Evolutionary conservation across 1,140 invertebrate genomes (phyloP).

Genomic region (Probaryconus sp.): DNA sequence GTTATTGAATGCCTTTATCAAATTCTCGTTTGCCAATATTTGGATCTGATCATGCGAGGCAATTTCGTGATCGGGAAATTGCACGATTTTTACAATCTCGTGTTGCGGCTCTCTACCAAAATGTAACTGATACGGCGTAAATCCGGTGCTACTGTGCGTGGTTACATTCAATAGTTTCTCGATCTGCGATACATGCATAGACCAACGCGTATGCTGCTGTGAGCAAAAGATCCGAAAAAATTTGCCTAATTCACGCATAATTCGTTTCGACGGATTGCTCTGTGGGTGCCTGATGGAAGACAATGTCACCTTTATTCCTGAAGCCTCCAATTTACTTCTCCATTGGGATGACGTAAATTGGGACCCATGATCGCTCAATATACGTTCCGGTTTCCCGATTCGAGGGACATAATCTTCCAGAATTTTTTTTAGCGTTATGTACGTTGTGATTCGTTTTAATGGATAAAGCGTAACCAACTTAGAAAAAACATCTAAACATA

Average conservation of each 20-base stretch:
- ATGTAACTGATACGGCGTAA: conserved; percentile 67
- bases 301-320: conserved; percentile 48
- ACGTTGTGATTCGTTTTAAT: conserved; percentile 49
- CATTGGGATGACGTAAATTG: conserved; percentile 54
- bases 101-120: conserved; percentile 58
- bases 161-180: conserved; percentile 69
- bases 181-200: conserved; percentile 37
- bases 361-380: too few species aligned
- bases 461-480: conserved; percentile 63
- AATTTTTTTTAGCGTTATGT: conserved; percentile 41
- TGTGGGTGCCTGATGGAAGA: conserved; percentile 63
- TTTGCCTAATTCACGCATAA: too few species aligned
- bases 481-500: too few species aligned
- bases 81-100: conserved; percentile 16
- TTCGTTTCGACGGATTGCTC: too few species aligned
- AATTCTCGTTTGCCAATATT: conserved; percentile 1
- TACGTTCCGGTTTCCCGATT: conserved; percentile 35
- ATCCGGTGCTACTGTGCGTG: too few species aligned
- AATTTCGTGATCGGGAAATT: conserved; percentile 16
- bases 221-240: conserved; percentile 61
- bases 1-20: conserved; percentile 4
- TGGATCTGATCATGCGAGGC: conserved; percentile 5
- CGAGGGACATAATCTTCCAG: conserved; percentile 50
- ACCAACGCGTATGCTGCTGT: conserved; percentile 49
- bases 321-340: conserved; percentile 41